Evolutionary conservation across 2,113 vertebrate species (phyloP), one percentile per base, ranked within the genome.

Genomic region (Falco punctatus): DNA sequence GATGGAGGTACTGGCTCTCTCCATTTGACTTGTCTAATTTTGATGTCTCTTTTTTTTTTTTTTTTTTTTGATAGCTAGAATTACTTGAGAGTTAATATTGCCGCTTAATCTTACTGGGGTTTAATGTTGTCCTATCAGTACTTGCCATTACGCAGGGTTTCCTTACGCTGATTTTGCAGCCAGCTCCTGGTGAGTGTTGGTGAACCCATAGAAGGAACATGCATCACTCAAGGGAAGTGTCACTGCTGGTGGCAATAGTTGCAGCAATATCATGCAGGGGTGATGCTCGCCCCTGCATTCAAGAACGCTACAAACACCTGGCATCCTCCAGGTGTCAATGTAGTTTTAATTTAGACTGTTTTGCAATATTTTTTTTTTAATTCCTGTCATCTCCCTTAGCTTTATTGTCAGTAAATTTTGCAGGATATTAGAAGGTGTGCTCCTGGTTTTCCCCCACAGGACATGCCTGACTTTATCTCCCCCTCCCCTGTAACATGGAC

Each of bases 201-300:
- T n/a, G 64, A 61, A 11, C 11, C 4, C 2, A 5, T 8, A 11
- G 75, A 38, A 48, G 28, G 72, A 46, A 1, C 1, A 1, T 1
- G 5, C 1, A 0, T 64, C 1, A 6, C 73, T 51, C 1, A 0
- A 44, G 57, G 49, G 33, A 40, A 46, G 61, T 0, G 14, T 65
- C 10, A 1, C 82, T 79, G 70, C 51, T 18, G 74, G 59, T 52
- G 40, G 40, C 70, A 62, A 2, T 24, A 8, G 24, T 15, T 62
- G 51, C 32, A 28, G 75, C 42, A 27, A 27, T 66, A 30, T 51
- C 61, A 10, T 1, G 23, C 38, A 28, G 54, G 42, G 79, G 18
- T 51, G 65, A 21, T 5, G 3, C 23, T 10, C 15, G 20, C 58
- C 1, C 2, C 73, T 51, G 55, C 21, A 2, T 57, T 61, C 33